A percentile compares a stretch with the other conserved stretches of the same genome.
Conservation (phyloP, 2,888 invertebrate species). For the Drosophila algonquin region DNA sequence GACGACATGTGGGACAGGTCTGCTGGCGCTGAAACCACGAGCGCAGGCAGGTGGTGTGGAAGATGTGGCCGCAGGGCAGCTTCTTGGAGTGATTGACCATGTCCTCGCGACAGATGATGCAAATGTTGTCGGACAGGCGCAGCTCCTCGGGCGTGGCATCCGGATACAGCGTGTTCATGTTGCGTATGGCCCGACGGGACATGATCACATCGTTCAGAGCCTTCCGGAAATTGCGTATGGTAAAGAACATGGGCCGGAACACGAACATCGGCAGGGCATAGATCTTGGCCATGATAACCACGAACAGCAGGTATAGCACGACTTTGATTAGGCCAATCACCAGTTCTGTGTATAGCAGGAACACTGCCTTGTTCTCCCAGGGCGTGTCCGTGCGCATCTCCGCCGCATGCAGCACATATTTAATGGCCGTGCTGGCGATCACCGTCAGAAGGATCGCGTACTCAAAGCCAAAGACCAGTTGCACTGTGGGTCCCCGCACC, state of each 20-base stretch:
- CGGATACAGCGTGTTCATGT: conserved; percentile 99
- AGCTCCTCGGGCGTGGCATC: conserved; percentile 97
- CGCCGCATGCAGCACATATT: conserved; percentile 93
- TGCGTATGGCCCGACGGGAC: conserved; percentile 97
- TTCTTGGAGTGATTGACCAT: conserved; percentile 94
- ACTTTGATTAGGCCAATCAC: conserved; percentile 94
- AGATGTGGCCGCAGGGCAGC: conserved; percentile 99
- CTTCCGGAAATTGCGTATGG: conserved; percentile 98
- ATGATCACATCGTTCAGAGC: conserved; percentile 98
- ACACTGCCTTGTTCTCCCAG: conserved; percentile 99
- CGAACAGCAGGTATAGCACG: conserved; percentile 95
- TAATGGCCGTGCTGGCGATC: conserved; percentile 95
- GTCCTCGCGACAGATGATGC: conserved; percentile 96
- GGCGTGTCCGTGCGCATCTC: conserved; percentile 94
- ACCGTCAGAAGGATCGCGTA: conserved; percentile 98
- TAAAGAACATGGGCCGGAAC: conserved; percentile 99
- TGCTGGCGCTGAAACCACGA: conserved; percentile 99
- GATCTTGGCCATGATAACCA: conserved; percentile 97
- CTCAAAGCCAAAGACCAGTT: conserved; percentile 99
- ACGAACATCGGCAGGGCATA: conserved; percentile 99
- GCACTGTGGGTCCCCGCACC: conserved; percentile 97
- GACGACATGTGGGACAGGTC: conserved; percentile 98
- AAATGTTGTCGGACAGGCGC: conserved; percentile 96
- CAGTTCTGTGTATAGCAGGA: conserved; percentile 97
- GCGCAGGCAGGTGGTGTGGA: conserved; percentile 98